Base-by-base conservation (phyloP, 2,797 vertebrate genomes). In the Chromis chromis region DNA sequence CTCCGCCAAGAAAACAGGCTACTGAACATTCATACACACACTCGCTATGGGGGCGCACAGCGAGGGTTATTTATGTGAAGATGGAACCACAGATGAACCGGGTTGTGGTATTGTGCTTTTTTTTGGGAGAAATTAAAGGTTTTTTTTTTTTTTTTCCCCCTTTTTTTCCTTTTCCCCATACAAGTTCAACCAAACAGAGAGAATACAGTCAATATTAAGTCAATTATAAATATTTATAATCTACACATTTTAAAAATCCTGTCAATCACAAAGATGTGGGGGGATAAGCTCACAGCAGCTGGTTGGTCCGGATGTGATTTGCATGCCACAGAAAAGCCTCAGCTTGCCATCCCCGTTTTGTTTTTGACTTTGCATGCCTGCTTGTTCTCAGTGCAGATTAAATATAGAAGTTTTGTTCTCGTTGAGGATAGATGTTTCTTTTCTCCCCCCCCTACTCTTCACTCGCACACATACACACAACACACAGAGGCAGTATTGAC, bases 191-290 rank as follows among this genome's bases (percentile, higher is more conserved):
- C 86, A 93, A 94, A 94, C 90, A 92, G 90, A 93, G 85, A 93
- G 90, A 94, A 94, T 91, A 89, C 88, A 90, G 89, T 90, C 90
- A 89, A 92, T 94, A 94, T 94, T 94, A 94, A 94, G 93, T 93
- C 92, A 94, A 95, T 94, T 94, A 94, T 95, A 94, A 95, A 95
- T 95, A 95, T 94, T 94, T 94, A 95, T 95, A 93, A 95, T 95
- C 94, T 93, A 92, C 91, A 94, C 91, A 92, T 94, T 93, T 93
- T 86, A 92, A 89, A 93, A 92, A 92, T 91, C 86, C 93, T 93
- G 94, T 94, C 94, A 94, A 94, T 94, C 93, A 93, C 80, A 82
- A 76, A 90, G 91, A 92, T 92, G 90, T 86, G 86, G 88, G 86
- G 86, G 88, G 92, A 92, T 93, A 90, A 94, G 89, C 92, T 91